Percentiles rank a stretch among this genome's conserved stretches.
Conservation (phyloP, 2,888 invertebrate species). For the Cyclophora albipunctata region DNA sequence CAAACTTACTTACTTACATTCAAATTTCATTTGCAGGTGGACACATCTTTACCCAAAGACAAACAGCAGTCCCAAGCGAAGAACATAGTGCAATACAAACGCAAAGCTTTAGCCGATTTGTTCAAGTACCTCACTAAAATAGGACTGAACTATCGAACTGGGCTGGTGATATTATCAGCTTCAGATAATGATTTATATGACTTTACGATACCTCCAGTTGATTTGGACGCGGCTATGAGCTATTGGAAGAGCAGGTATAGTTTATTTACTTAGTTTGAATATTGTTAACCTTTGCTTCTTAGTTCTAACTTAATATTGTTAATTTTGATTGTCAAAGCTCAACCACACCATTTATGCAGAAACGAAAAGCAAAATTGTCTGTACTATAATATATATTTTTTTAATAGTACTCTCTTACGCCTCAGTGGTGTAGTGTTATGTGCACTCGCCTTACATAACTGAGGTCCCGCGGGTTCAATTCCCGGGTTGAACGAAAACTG, state of each 20-base stretch:
- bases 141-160: constrained; percentile 88
- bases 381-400: too few relatives aligned
- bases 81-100: constrained; percentile 88
- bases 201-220: constrained; percentile 81
- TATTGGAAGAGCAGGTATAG: constrained; percentile 69
- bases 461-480: too few relatives aligned
- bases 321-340: too few relatives aligned
- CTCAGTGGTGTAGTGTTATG: too few relatives aligned
- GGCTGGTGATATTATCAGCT: constrained; percentile 77
- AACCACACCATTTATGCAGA: too few relatives aligned
- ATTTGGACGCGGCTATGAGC: constrained; percentile 76
- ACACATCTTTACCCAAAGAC: constrained; percentile 75
- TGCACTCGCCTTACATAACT: too few relatives aligned
- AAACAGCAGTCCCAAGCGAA: constrained; percentile 88
- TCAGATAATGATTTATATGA: constrained; percentile 72
- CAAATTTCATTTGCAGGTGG: constrained; percentile 51
- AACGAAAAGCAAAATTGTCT: too few relatives aligned
- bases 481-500: too few relatives aligned
- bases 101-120: constrained; percentile 88
- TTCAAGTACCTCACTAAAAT: constrained; percentile 85
- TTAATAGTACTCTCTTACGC: too few relatives aligned
- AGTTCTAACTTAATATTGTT: too few relatives aligned
- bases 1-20: too few relatives aligned
- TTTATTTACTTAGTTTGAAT: not conserved
- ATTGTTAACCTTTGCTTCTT: too few relatives aligned